These are phyloP conservation scores for Leucoraja erinaceus DNA, from an alignment of 2,113 vertebrate species.

Conservation along the genomic window DNA sequence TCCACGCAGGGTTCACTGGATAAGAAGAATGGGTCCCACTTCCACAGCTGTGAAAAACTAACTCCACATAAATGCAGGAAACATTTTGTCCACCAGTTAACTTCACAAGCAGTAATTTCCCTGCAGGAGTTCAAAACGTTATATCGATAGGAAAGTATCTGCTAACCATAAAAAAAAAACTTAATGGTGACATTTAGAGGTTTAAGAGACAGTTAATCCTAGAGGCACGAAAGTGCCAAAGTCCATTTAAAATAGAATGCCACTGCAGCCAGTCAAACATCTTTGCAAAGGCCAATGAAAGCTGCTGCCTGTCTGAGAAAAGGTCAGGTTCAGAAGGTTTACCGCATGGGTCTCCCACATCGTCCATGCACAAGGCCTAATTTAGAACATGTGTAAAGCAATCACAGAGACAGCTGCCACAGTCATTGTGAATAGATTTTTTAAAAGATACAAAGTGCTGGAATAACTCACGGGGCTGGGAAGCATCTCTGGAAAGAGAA, in stretches of 20 bases:
- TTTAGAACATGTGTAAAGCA: not conserved
- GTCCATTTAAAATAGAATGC: not conserved
- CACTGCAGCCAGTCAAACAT: not conserved
- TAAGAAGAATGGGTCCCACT: not conserved
- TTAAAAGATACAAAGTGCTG: no score
- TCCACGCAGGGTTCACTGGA: not conserved
- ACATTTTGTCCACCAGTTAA: not conserved
- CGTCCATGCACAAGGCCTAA: not conserved
- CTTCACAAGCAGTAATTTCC: not conserved
- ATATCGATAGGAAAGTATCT: not conserved
- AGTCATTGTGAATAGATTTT: no score
- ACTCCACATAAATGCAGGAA: not conserved
- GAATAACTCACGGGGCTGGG: no score
- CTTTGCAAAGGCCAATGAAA: conserved; percentile 4
- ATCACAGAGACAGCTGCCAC: not conserved
- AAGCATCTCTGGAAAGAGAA: no score
- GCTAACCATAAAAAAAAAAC: not conserved
- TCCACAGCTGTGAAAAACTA: not conserved
- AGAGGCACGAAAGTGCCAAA: not conserved
- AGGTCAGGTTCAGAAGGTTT: conserved; percentile 11
- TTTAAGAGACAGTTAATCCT: conserved; percentile 25
- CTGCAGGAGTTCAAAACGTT: not conserved
- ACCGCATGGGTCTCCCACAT: not conserved
- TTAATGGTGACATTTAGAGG: not conserved
- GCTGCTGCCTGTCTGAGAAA: not conserved